Evolutionary conservation across 2,888 invertebrate species (phyloP).

Genomic region (Therioaphis trifolii): DNA sequence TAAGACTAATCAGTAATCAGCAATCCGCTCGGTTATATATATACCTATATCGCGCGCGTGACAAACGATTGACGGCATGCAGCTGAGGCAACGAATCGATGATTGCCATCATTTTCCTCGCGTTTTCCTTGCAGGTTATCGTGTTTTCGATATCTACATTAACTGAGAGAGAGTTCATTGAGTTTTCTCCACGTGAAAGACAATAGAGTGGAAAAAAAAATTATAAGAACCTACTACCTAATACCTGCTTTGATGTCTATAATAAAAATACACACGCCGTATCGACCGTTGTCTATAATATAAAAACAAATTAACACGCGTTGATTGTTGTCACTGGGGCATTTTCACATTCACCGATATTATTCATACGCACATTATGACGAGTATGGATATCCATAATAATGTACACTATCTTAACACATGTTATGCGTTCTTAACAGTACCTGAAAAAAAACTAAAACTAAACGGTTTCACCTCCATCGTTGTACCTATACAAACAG

Average conservation of each 20-base stretch:
- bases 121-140: not conserved
- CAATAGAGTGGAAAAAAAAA: slow-evolving; percentile 8
- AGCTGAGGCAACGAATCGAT: not conserved
- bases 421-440: no score
- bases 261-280: not conserved
- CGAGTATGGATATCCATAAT: not conserved
- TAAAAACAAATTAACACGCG: slow-evolving; percentile 5
- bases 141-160: no score
- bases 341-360: slow-evolving; percentile 10
- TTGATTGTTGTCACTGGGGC: not conserved
- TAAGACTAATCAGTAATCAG: no score
- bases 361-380: not conserved
- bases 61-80: not conserved
- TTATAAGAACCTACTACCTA: not conserved
- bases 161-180: not conserved
- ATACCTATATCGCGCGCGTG: no score
- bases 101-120: not conserved
- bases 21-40: no score
- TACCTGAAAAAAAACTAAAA: slow-evolving; percentile 15
- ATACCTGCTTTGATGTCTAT: no score
- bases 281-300: not conserved
- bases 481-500: slow-evolving; percentile 1
- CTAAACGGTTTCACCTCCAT: slow-evolving; percentile 44
- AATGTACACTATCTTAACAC: no score
- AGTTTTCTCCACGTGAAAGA: slow-evolving; percentile 3